phyloP scores from a whole-genome alignment of 2,797 vertebrate species.

The Monodelphis domestica region DNA sequence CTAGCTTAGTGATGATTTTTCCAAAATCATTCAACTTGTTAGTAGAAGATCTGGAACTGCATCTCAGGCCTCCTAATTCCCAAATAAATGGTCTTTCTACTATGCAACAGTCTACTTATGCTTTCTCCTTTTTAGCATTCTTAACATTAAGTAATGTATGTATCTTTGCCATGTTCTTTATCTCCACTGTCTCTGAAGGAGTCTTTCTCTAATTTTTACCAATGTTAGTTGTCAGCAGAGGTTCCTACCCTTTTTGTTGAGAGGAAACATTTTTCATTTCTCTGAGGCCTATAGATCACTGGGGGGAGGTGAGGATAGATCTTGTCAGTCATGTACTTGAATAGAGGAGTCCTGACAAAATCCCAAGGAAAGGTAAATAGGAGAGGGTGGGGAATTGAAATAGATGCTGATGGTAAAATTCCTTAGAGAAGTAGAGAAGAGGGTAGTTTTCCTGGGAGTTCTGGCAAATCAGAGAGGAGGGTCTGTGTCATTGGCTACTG shows the following conservation, averaged over 20 bases:
- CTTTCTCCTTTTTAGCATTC: not conserved
- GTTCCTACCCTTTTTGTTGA: slow-evolving; percentile 38
- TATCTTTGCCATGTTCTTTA: slow-evolving; percentile 44
- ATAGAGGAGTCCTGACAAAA: not conserved
- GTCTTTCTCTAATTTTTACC: slow-evolving; percentile 8
- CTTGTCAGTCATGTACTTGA: not conserved
- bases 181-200: not conserved
- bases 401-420: not conserved
- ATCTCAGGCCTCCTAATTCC: not conserved
- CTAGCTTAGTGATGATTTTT: not conserved
- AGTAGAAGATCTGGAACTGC: not conserved
- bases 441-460: slow-evolving; percentile 43
- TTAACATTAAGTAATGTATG: not conserved
- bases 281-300: not conserved
- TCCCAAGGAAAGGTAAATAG: not conserved
- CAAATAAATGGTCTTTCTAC: not conserved
- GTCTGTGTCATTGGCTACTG: not conserved
- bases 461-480: slow-evolving; percentile 33
- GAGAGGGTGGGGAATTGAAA: not conserved
- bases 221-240: not conserved
- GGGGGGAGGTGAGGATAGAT: not conserved
- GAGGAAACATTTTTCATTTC: slow-evolving; percentile 56
- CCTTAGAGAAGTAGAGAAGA: not conserved
- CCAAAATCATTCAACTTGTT: not conserved
- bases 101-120: not conserved